phyloP scores from a whole-genome alignment of 2,113 vertebrate genomes.

The Delphinapterus leucas region DNA sequence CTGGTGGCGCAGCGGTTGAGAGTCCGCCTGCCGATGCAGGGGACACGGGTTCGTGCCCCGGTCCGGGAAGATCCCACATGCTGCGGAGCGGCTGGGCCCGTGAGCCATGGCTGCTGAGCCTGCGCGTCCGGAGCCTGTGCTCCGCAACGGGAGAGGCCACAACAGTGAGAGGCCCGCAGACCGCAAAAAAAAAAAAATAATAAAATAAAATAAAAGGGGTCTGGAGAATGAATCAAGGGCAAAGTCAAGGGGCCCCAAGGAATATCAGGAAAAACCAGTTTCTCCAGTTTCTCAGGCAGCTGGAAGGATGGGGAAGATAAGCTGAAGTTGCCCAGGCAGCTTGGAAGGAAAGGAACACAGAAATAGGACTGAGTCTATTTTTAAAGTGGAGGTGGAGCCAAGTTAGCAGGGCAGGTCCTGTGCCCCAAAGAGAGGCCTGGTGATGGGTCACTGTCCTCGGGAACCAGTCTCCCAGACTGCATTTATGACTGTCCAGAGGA shows the following conservation, averaged over 20 bases:
- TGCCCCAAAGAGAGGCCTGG: not conserved
- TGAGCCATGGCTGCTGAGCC: too few species aligned
- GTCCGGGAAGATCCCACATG: too few species aligned
- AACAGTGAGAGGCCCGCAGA: too few species aligned
- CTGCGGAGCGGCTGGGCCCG: too few species aligned
- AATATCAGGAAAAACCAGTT: slow-evolving; percentile 54
- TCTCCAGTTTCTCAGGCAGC: not conserved
- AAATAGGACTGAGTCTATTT: not conserved
- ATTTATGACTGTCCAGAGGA: not conserved
- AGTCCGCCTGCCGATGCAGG: too few species aligned
- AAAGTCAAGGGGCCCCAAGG: not conserved
- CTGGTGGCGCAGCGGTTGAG: too few species aligned
- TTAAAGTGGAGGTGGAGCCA: not conserved
- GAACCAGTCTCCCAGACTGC: not conserved
- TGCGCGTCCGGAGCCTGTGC: too few species aligned
- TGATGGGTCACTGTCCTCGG: not conserved
- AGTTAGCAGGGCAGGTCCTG: not conserved
- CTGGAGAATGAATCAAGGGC: not conserved
- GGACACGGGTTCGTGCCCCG: too few species aligned
- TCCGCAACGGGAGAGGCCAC: too few species aligned
- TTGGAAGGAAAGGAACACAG: not conserved
- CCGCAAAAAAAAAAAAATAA: too few species aligned
- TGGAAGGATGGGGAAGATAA: not conserved
- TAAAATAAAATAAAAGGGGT: not conserved
- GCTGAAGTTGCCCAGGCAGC: not conserved